Percentiles rank a stretch among this genome's conserved stretches.
Conservation (phyloP, 2,888 invertebrate genomes). For the Beris morrisii region DNA sequence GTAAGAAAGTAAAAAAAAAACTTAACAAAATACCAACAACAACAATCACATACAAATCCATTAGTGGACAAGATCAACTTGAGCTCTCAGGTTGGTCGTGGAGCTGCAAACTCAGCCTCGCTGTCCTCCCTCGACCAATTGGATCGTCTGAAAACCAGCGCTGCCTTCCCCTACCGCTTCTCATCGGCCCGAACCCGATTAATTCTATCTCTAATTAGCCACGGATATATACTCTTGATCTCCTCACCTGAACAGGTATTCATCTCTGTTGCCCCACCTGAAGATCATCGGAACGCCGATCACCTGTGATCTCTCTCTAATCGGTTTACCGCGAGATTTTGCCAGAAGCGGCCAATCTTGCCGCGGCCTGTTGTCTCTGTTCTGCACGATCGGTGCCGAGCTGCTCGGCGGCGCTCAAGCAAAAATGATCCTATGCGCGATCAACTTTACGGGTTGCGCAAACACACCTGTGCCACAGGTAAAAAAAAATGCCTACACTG, state of each 20-base stretch:
- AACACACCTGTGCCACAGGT: constrained; percentile 34
- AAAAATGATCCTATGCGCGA: constrained; percentile 21
- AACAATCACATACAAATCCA: constrained; percentile 16
- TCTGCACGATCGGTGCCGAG: constrained; percentile 16
- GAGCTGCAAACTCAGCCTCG: constrained; percentile 18
- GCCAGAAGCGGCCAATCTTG: neutral
- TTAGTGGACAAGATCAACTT: constrained; percentile 29
- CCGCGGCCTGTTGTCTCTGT: constrained; percentile 15
- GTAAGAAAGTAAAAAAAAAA: constrained; percentile 8
- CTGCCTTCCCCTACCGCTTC: constrained; percentile 21
- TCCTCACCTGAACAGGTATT: constrained; percentile 19
- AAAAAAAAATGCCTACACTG: neutral
- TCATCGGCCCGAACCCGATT: constrained; percentile 24
- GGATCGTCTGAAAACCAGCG: constrained; percentile 14
- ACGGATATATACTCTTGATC: constrained; percentile 26
- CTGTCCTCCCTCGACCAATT: constrained; percentile 19
- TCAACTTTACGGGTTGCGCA: constrained; percentile 32
- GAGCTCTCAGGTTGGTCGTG: constrained; percentile 20
- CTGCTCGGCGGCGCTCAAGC: neutral
- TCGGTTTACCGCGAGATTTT: constrained; percentile 4
- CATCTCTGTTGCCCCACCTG: constrained; percentile 11
- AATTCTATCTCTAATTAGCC: constrained; percentile 33
- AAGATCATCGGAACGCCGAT: neutral
- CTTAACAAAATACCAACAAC: constrained; percentile 10
- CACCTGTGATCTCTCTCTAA: constrained; percentile 16